Conservation (phyloP, 2,888 invertebrate species). For the Bembecia ichneumoniformis region DNA sequence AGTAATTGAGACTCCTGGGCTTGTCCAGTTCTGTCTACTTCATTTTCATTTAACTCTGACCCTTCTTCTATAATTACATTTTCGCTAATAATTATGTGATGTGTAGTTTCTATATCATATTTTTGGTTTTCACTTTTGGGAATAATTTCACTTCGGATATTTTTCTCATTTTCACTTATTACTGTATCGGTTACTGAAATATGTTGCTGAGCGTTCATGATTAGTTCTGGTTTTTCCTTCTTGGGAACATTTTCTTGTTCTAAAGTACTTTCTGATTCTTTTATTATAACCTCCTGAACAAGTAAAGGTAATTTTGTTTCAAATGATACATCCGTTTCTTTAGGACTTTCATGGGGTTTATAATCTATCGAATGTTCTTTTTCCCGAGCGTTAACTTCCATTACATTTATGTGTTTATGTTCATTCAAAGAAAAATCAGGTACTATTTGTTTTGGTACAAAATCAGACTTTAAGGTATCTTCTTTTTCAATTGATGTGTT, state of each 20-base stretch:
- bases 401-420: conserved; percentile 54
- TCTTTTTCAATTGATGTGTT: conserved; percentile 37
- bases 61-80: conserved; percentile 36
- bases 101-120: conserved; percentile 28
- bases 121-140: conserved; percentile 23
- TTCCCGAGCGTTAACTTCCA: conserved; percentile 61
- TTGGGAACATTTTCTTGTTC: conserved; percentile 17
- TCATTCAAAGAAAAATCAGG: conserved; percentile 26
- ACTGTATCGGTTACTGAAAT: conserved; percentile 34
- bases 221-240: conserved; percentile 20
- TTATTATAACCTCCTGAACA: conserved; percentile 32
- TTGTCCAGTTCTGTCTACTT: conserved; percentile 22
- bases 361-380: conserved; percentile 38
- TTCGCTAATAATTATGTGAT: conserved; percentile 43
- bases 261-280: conserved; percentile 30
- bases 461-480: conserved; percentile 19
- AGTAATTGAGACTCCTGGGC: conserved; percentile 19
- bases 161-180: conserved; percentile 37
- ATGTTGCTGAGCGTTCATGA: conserved; percentile 36
- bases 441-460: conserved; percentile 18
- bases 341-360: conserved; percentile 12
- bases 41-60: conserved; percentile 19
- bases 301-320: conserved; percentile 34
- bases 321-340: conserved; percentile 20
- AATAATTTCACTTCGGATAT: conserved; percentile 17